Conservation (phyloP, 2,888 invertebrate genomes). For the Silvanus unidentatus region DNA sequence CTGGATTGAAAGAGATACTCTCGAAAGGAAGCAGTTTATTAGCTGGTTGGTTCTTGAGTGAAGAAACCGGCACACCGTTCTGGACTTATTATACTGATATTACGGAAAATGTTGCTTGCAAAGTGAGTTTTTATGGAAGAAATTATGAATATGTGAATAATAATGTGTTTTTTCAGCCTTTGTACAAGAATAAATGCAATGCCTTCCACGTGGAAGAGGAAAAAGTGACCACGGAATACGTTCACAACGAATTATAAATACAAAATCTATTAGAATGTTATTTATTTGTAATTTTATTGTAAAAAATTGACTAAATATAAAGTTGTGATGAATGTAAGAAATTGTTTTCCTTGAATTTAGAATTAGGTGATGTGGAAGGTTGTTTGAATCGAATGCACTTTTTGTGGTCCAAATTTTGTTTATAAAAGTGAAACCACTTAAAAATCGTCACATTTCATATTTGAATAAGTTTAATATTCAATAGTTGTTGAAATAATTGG, state of each 20-base stretch:
- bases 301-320: constrained; percentile 3
- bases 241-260: constrained; percentile 79
- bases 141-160: not conserved
- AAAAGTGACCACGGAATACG: constrained; percentile 74
- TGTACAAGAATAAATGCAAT: constrained; percentile 67
- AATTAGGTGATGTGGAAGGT: too few relatives aligned
- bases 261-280: constrained; percentile 1
- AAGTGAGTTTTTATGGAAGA: constrained; percentile 48
- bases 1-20: constrained; percentile 65
- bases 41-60: constrained; percentile 72
- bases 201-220: constrained; percentile 78
- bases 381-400: too few relatives aligned
- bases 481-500: too few relatives aligned
- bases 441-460: too few relatives aligned
- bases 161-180: constrained; percentile 49
- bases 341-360: too few relatives aligned
- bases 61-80: constrained; percentile 67
- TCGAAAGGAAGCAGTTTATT: constrained; percentile 69
- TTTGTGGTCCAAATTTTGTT: too few relatives aligned
- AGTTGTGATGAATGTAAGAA: not conserved
- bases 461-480: too few relatives aligned
- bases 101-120: constrained; percentile 65
- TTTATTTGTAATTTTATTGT: constrained; percentile 11
- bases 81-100: constrained; percentile 74
- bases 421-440: too few relatives aligned